A percentile compares a stretch with the other conserved stretches of the same genome.
These are phyloP conservation scores for Muscicapa adusta DNA, from an alignment of 2,113 vertebrate species.

Conservation along the genomic window DNA sequence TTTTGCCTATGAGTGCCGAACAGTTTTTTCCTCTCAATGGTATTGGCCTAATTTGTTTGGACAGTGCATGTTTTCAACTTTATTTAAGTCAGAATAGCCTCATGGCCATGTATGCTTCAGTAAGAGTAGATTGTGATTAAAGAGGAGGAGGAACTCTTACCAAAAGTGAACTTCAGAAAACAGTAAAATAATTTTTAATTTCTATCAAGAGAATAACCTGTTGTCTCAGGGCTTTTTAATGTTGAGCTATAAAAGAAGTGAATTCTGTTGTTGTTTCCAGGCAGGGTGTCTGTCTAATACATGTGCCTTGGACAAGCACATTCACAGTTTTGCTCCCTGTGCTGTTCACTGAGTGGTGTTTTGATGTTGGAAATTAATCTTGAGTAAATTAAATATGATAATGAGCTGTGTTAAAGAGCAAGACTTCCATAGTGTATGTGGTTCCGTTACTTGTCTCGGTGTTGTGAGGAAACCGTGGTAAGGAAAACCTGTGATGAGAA, in stretches of 20 bases:
- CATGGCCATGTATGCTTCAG: neutral
- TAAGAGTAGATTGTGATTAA: neutral
- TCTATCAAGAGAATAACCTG: neutral
- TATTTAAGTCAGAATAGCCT: neutral
- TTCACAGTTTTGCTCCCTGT: neutral
- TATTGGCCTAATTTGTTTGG: neutral
- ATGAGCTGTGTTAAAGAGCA: neutral
- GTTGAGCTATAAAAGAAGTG: neutral
- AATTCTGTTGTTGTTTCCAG: neutral
- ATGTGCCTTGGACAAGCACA: neutral
- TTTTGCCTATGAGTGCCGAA: neutral
- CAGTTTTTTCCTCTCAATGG: neutral
- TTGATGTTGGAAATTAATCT: neutral
- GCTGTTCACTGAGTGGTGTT: neutral
- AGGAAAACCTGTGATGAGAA: neutral
- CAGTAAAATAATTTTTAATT: neutral
- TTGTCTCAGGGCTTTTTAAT: neutral
- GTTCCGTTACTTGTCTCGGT: rapidly evolving
- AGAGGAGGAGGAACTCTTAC: neutral
- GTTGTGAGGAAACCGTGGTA: neutral
- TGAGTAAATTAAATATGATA: neutral
- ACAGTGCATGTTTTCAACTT: neutral
- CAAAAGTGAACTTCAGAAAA: neutral
- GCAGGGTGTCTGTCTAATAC: neutral
- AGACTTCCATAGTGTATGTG: neutral